These are phyloP conservation scores for Polyploca ridens DNA, from an alignment of 2,888 invertebrate genomes.

Conservation along the genomic window DNA sequence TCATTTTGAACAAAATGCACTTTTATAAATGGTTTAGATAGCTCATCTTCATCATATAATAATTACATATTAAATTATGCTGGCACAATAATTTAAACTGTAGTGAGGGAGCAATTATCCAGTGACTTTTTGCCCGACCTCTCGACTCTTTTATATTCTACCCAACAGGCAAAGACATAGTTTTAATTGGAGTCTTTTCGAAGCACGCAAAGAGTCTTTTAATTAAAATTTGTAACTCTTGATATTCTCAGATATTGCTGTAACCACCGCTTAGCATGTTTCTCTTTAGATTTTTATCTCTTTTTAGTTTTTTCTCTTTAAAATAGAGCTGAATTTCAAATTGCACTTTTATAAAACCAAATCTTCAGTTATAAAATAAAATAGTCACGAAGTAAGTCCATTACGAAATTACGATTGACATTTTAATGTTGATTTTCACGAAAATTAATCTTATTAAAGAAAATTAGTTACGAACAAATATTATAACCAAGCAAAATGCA, in stretches of 20 bases:
- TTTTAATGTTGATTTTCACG: not conserved
- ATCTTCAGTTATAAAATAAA: no score
- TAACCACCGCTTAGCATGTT: conserved; percentile 42
- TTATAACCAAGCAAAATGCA: conserved; percentile 29
- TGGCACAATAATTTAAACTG: conserved; percentile 63
- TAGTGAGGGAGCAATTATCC: conserved; percentile 65
- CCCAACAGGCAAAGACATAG: conserved; percentile 71
- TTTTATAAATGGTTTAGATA: not conserved
- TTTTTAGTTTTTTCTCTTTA: no score
- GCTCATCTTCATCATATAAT: conserved; percentile 11
- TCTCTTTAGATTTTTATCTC: conserved; percentile 28
- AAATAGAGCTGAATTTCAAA: not conserved
- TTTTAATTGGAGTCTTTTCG: conserved; percentile 79
- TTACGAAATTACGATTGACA: no score
- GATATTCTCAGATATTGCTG: conserved; percentile 58
- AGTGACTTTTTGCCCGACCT: conserved; percentile 60
- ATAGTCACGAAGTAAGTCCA: no score
- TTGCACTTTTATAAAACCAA: no score
- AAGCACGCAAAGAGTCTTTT: conserved; percentile 72
- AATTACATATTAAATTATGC: conserved; percentile 56
- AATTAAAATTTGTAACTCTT: conserved; percentile 75
- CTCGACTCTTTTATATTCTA: conserved; percentile 68
- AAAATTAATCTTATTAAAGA: not conserved
- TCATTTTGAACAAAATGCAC: no score
- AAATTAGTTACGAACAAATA: conserved; percentile 19